A percentile compares a stretch with the other conserved stretches of the same genome.
Evolutionary conservation across 2,888 invertebrate species (phyloP).

Genomic region (Myopa tessellatipennis): DNA sequence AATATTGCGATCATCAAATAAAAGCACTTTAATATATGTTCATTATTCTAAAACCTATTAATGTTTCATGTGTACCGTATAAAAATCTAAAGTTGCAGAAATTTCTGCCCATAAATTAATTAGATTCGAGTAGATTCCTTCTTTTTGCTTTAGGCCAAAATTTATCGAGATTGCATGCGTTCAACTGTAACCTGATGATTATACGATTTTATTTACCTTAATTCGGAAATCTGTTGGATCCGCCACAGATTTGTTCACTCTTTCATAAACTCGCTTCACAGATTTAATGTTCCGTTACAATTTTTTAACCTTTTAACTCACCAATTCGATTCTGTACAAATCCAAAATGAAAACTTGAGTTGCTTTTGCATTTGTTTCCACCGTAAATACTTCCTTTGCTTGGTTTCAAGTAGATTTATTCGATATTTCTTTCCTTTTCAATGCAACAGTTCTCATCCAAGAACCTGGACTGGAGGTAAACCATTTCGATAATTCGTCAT

Average conservation of each 20-base stretch:
- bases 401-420: conserved; percentile 34
- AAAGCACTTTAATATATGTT: too few species aligned
- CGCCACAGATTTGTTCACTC: too few species aligned
- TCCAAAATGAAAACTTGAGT: background rate
- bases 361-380: conserved; percentile 7
- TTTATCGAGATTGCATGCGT: conserved; percentile 18
- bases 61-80: too few species aligned
- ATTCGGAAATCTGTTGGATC: background rate
- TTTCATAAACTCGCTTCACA: too few species aligned
- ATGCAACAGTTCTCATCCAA: conserved; percentile 65
- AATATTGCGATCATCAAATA: too few species aligned
- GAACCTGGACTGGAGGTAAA: conserved; percentile 66
- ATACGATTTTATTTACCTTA: background rate
- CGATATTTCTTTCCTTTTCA: conserved; percentile 51
- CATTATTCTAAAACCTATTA: too few species aligned
- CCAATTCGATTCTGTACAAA: background rate
- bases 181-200: background rate
- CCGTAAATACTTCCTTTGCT: background rate
- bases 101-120: too few species aligned
- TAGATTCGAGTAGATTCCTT: too few species aligned
- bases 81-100: too few species aligned
- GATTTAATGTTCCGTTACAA: too few species aligned
- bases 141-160: too few species aligned
- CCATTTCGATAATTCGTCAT: background rate
- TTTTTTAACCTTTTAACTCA: too few species aligned